A percentile compares a stretch with the other conserved stretches of the same genome.
Evolutionary conservation across 2,888 invertebrate species (phyloP).

Genomic region (Zhuqinia jingwanae): DNA sequence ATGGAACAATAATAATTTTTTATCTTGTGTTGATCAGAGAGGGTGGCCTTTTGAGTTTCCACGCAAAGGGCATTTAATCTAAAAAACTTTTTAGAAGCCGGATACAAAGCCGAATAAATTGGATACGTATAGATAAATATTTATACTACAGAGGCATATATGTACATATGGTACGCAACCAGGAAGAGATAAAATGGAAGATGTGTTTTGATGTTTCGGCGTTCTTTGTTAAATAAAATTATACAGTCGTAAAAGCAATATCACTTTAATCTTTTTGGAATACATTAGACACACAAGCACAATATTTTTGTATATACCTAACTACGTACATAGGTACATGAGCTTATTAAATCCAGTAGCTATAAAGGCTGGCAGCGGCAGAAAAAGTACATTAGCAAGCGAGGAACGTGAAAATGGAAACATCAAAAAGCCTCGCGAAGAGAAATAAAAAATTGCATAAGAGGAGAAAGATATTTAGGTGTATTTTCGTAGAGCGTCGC

Average conservation of each 20-base stretch:
- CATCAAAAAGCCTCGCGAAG: background rate
- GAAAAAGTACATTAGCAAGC: constrained; percentile 7
- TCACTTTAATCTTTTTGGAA: constrained; percentile 47
- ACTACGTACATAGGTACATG: background rate
- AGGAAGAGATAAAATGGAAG: constrained; percentile 32
- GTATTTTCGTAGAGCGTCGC: background rate
- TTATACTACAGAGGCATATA: too few relatives aligned
- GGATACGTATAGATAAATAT: too few relatives aligned
- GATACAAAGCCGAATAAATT: background rate
- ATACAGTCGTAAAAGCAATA: constrained; percentile 57
- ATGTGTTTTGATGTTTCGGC: constrained; percentile 25
- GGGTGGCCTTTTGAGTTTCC: constrained; percentile 40
- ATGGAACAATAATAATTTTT: background rate
- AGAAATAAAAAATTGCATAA: constrained; percentile 27
- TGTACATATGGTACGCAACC: background rate
- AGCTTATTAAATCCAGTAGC: constrained; percentile 1
- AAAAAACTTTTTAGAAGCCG: background rate
- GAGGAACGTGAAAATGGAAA: constrained; percentile 20
- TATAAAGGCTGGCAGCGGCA: background rate
- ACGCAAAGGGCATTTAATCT: constrained; percentile 51
- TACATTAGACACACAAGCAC: background rate
- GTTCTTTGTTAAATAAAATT: constrained; percentile 50
- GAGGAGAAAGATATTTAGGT: background rate
- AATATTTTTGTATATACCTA: too few relatives aligned
- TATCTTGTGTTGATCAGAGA: constrained; percentile 30